phyloP scores from a whole-genome alignment of 2,888 invertebrate genomes.

The Drosophila algonquin region DNA sequence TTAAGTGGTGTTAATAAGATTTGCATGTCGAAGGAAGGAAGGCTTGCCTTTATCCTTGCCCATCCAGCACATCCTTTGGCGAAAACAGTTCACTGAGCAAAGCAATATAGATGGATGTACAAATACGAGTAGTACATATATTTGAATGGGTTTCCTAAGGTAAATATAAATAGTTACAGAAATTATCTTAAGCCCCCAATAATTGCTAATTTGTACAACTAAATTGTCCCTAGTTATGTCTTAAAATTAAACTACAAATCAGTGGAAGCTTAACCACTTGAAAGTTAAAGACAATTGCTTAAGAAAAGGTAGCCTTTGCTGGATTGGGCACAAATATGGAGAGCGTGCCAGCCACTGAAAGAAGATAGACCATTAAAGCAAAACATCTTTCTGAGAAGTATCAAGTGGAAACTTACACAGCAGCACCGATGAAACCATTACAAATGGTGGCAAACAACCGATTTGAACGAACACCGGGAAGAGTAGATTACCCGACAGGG shows the following conservation, averaged over 20 bases:
- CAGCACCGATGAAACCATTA: conserved; percentile 87
- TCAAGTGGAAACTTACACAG: conserved; percentile 84
- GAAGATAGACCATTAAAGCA: background rate
- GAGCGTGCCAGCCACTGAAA: conserved; percentile 64
- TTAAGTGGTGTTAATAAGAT: conserved; percentile 52
- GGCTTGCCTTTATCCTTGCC: conserved; percentile 7
- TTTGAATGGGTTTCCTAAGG: background rate
- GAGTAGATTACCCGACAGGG: conserved; percentile 88
- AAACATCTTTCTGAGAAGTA: background rate
- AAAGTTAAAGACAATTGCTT: background rate
- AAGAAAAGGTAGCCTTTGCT: conserved; percentile 56
- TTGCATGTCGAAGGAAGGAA: conserved; percentile 22
- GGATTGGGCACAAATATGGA: conserved; percentile 63
- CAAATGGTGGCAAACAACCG: conserved; percentile 90
- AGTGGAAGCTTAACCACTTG: background rate
- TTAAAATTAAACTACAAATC: background rate
- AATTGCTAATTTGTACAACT: conserved; percentile 35
- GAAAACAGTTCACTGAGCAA: background rate
- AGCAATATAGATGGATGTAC: too few species aligned
- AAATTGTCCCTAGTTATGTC: background rate
- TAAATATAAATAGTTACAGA: background rate
- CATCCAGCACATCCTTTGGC: background rate
- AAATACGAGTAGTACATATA: background rate
- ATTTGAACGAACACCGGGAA: conserved; percentile 88
- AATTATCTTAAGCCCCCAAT: background rate